Evolutionary conservation across 2,113 vertebrate species (phyloP).

Genomic region (Rhineura floridana): DNA sequence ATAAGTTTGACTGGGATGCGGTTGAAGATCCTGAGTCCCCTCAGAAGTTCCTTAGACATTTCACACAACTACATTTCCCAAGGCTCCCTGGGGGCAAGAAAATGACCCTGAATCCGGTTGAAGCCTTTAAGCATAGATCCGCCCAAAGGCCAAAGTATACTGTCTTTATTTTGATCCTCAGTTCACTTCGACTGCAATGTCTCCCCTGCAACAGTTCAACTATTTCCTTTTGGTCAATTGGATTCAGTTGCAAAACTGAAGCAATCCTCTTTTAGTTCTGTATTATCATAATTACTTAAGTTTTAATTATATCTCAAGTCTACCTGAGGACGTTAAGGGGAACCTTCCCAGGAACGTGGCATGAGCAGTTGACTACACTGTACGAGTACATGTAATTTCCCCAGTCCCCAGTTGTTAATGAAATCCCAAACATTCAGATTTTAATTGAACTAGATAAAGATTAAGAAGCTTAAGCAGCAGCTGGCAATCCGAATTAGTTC

Average conservation of each 20-base stretch:
- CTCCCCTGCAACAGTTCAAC: not conserved
- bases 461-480: constrained; percentile 83
- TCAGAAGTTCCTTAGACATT: not conserved
- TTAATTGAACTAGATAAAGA: constrained; percentile 90
- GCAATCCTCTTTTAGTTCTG: constrained; percentile 60
- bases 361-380: constrained; percentile 53
- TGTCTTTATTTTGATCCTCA: constrained; percentile 19
- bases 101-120: not conserved
- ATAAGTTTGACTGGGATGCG: not conserved
- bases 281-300: constrained; percentile 63
- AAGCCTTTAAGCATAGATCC: not conserved
- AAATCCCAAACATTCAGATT: constrained; percentile 84
- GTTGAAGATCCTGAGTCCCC: no score
- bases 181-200: not conserved
- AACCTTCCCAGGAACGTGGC: constrained; percentile 47
- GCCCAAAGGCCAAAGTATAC: not conserved
- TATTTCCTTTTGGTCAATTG: constrained; percentile 54
- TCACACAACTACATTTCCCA: not conserved
- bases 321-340: constrained; percentile 69
- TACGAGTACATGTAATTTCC: constrained; percentile 74
- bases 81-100: not conserved
- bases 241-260: constrained; percentile 66
- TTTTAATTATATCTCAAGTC: constrained; percentile 70
- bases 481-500: constrained; percentile 79
- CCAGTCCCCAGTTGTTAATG: constrained; percentile 81